phyloP scores from a whole-genome alignment of 1,140 invertebrate genomes.

The Augochlora pura region DNA sequence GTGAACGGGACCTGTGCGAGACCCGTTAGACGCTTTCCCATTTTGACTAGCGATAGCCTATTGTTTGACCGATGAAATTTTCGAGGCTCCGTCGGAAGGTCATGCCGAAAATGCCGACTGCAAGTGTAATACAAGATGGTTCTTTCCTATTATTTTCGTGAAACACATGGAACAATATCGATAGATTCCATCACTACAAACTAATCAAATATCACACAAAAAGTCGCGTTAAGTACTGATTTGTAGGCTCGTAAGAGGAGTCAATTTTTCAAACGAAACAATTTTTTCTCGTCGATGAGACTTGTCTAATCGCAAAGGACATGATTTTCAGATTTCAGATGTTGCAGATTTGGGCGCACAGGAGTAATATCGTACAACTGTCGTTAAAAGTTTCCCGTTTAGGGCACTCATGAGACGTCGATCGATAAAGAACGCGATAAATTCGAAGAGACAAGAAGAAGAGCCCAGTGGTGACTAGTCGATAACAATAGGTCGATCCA shows the following conservation, averaged over 20 bases:
- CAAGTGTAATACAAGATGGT: background rate
- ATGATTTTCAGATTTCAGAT: background rate
- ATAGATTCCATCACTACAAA: too few relatives aligned
- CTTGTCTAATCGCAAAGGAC: background rate
- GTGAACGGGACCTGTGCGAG: slow-evolving; percentile 65
- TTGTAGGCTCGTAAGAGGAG: too few relatives aligned
- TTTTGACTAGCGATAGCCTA: slow-evolving; percentile 35
- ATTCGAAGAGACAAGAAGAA: slow-evolving; percentile 62
- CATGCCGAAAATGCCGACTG: background rate
- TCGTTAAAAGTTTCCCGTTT: background rate
- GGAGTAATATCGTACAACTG: slow-evolving; percentile 1
- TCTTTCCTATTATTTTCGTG: background rate
- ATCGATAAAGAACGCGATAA: slow-evolving; percentile 59
- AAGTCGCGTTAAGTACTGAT: too few relatives aligned
- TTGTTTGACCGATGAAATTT: slow-evolving; percentile 40
- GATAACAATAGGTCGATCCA: slow-evolving; percentile 75
- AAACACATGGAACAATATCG: background rate
- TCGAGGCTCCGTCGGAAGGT: slow-evolving; percentile 11
- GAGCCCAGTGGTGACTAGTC: slow-evolving; percentile 57
- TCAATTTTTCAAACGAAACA: too few relatives aligned
- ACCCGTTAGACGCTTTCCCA: slow-evolving; percentile 43
- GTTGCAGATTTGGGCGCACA: background rate
- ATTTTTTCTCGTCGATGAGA: too few relatives aligned
- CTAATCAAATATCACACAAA: too few relatives aligned
- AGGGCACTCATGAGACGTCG: background rate